Evolutionary conservation across 2,113 vertebrate genomes (phyloP), one percentile per base, ranked within the genome.

Genomic region (Agelaius phoeniceus): DNA sequence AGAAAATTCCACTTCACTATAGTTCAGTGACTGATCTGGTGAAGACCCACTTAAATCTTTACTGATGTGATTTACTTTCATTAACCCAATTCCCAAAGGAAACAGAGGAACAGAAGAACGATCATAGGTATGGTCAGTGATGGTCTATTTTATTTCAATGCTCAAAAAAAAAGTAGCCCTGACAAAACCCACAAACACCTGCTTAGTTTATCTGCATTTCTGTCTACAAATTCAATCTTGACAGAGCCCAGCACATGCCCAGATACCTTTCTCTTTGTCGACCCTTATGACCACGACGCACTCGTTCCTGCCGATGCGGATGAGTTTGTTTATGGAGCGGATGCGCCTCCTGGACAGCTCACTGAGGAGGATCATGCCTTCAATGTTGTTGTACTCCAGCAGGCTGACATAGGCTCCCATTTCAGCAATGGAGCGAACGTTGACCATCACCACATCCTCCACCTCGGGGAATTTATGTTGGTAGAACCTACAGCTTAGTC

Each of bases 401-500:
- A 99, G 98, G 98, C 99, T 99, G 97, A 99, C 99, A 3, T 99
- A 99, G 81, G 99, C 99, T 7, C 99, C 99, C 99, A 99, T 99
- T 97, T 99, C 99, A 3, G 99, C 99, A 92, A 99, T 99, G 97
- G 99, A 99, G 43, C 99, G 97, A 44, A 99, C 99, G 2, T 99
- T 99, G 92, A 99, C 99, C 99, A 99, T 99, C 94, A 99, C 99
- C 6, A 99, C 99, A 97, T 99, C 99, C 94, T 99, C 99, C 97
- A 99, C 99, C 95, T 99, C 99, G 16, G 99, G 99, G 97, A 99
- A 99, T 95, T 99, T 99, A 96, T 99, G 99, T 59, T 99, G 99
- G 98, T 99, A 99, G 97, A 99, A 99, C 90, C 99, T 98, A 98
- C 99, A 99, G 95, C 99, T 99, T 97, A 99, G 98, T 62, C 98